Percentiles rank a stretch among this genome's conserved stretches.
These are phyloP conservation scores for Siderastrea siderea DNA, from an alignment of 92 coral and sea anemone species.

Conservation along the genomic window DNA sequence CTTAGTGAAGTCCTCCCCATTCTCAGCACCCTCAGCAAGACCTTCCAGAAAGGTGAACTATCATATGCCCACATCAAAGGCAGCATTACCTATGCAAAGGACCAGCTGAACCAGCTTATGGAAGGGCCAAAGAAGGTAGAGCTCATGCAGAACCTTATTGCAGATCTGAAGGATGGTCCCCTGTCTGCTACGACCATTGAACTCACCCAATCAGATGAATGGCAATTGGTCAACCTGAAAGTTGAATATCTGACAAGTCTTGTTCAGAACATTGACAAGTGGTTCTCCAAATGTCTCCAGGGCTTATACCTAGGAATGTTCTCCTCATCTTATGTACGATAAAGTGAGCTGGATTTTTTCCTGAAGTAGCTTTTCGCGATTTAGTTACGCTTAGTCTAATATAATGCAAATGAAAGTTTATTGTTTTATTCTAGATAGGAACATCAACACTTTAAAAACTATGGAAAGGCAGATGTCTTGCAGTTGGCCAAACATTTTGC, in stretches of 20 bases:
- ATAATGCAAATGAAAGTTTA: not conserved
- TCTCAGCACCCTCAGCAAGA: constrained; percentile 41
- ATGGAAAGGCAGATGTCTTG: constrained; percentile 25
- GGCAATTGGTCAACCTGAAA: constrained; percentile 6
- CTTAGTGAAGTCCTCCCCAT: constrained; percentile 13
- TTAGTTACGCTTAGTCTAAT: not conserved
- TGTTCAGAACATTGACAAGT: constrained; percentile 9
- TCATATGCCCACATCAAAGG: constrained; percentile 27
- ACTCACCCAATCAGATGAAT: not conserved
- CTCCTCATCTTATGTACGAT: not conserved
- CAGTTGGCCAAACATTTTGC: constrained; percentile 19
- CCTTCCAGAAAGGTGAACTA: constrained; percentile 29
- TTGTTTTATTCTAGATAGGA: not conserved
- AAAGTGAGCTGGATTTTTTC: not conserved
- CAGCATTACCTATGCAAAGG: constrained; percentile 13
- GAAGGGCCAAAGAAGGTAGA: constrained; percentile 12
- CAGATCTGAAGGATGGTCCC: constrained; percentile 12
- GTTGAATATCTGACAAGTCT: constrained; percentile 15
- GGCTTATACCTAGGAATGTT: constrained; percentile 11
- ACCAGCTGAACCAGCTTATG: constrained; percentile 11
- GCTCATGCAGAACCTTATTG: not conserved
- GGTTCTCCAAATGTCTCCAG: constrained; percentile 11
- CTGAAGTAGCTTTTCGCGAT: not conserved
- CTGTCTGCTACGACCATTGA: constrained; percentile 10
- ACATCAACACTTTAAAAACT: not conserved